These are phyloP conservation scores for Neoitamus cyanurus DNA, from an alignment of 2,888 invertebrate genomes.

Conservation along the genomic window DNA sequence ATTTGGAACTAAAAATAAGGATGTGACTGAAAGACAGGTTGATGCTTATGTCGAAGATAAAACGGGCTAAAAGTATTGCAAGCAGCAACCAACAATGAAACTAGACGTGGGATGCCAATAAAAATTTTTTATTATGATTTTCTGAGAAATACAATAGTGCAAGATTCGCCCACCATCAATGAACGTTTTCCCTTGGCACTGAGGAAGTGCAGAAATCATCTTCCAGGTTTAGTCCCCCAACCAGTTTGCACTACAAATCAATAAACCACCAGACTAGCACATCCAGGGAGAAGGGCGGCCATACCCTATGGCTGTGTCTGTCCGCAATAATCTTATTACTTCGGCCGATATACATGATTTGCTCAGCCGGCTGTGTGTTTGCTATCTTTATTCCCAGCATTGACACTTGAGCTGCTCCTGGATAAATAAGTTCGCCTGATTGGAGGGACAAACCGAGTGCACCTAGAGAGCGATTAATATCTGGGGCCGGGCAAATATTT, in stretches of 20 bases:
- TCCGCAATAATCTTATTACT: constrained; percentile 14
- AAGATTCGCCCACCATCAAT: neutral
- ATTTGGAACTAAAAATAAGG: too few species aligned
- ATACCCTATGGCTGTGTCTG: neutral
- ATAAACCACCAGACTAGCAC: neutral
- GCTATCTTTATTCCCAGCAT: neutral
- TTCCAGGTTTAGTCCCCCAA: neutral
- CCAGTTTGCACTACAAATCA: neutral
- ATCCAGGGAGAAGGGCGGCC: neutral
- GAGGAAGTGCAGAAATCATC: neutral
- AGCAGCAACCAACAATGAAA: too few species aligned
- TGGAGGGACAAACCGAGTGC: neutral
- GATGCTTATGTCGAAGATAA: too few species aligned
- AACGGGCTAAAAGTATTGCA: too few species aligned
- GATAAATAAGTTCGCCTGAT: constrained; percentile 18
- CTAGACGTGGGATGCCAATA: too few species aligned
- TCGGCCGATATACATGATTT: neutral
- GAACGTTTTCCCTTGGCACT: neutral
- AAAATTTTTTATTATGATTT: neutral
- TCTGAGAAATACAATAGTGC: neutral
- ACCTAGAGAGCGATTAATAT: constrained; percentile 17
- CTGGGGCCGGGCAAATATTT: constrained; percentile 3
- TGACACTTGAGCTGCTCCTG: constrained; percentile 3
- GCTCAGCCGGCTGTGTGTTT: neutral
- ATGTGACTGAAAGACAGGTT: too few species aligned